Evolutionary conservation across 2,888 invertebrate genomes (phyloP).

Genomic region (Diplolepis rosae): DNA sequence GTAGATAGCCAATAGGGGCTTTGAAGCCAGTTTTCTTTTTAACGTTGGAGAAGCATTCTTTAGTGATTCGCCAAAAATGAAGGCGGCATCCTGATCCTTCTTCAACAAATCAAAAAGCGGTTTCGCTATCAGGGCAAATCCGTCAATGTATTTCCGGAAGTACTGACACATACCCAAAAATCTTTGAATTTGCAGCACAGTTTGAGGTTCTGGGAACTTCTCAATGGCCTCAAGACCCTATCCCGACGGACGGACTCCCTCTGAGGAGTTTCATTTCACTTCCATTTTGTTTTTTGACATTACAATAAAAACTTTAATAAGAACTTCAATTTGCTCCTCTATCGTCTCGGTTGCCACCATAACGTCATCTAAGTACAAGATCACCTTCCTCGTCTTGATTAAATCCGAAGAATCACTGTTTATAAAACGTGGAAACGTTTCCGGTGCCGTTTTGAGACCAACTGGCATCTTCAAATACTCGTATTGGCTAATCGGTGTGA

Average conservation of each 20-base stretch:
- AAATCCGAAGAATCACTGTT: constrained; percentile 35
- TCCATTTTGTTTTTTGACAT: neutral
- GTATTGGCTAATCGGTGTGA: constrained; percentile 37
- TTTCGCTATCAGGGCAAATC: constrained; percentile 1
- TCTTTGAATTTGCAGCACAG: neutral
- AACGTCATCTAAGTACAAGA: constrained; percentile 43
- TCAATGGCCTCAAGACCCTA: constrained; percentile 1
- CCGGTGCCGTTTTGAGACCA: constrained; percentile 39
- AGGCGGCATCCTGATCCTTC: neutral
- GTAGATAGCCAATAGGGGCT: constrained; percentile 34
- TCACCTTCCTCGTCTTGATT: constrained; percentile 36
- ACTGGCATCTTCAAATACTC: constrained; percentile 42
- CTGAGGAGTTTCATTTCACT: neutral
- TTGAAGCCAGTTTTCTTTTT: constrained; percentile 59
- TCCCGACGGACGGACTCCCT: neutral
- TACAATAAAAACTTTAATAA: constrained; percentile 35
- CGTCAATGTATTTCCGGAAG: constrained; percentile 15
- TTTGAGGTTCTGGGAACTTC: neutral
- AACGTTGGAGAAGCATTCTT: constrained; percentile 54
- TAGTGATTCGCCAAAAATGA: neutral
- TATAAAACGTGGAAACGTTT: constrained; percentile 38
- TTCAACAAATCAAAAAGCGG: neutral
- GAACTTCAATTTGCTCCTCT: constrained; percentile 54
- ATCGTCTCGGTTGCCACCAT: constrained; percentile 41
- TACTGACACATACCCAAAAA: constrained; percentile 9